A percentile compares a stretch with the other conserved stretches of the same genome.
phyloP scores from a whole-genome alignment of 2,888 invertebrate species.

The Andrena marginata region DNA sequence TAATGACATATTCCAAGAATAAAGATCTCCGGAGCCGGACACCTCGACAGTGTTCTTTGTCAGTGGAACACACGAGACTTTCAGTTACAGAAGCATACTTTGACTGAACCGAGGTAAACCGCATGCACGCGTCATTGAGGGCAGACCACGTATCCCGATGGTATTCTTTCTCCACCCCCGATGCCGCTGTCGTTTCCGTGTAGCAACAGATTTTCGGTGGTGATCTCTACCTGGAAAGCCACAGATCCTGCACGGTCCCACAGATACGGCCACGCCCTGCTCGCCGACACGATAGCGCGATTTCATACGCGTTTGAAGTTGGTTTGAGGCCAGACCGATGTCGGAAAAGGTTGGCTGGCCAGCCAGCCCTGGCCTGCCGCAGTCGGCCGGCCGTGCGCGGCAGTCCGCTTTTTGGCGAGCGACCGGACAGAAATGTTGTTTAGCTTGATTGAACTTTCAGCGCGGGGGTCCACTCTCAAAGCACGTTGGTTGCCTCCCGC shows the following conservation, averaged over 20 bases:
- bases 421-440: conserved; percentile 82
- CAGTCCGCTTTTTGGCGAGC: conserved; percentile 79
- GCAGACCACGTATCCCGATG: not conserved
- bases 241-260: conserved; percentile 67
- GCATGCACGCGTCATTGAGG: not conserved
- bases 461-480: conserved; percentile 75
- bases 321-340: conserved; percentile 80
- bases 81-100: not conserved
- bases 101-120: not conserved
- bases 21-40: no score
- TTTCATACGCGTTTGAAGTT: conserved; percentile 82
- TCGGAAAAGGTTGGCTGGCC: conserved; percentile 78
- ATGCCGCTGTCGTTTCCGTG: conserved; percentile 20
- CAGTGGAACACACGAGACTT: not conserved
- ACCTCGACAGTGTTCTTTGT: not conserved
- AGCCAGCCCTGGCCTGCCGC: conserved; percentile 74
- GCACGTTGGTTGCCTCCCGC: conserved; percentile 61
- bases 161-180: conserved; percentile 5
- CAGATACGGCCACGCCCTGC: conserved; percentile 70
- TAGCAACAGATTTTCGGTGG: conserved; percentile 54
- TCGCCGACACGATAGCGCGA: conserved; percentile 74
- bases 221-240: conserved; percentile 63
- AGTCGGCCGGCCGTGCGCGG: conserved; percentile 73
- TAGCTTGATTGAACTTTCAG: conserved; percentile 82
- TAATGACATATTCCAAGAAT: no score